Base-by-base conservation (phyloP, 2,797 vertebrate genomes). In the Luscinia megarhynchos region DNA sequence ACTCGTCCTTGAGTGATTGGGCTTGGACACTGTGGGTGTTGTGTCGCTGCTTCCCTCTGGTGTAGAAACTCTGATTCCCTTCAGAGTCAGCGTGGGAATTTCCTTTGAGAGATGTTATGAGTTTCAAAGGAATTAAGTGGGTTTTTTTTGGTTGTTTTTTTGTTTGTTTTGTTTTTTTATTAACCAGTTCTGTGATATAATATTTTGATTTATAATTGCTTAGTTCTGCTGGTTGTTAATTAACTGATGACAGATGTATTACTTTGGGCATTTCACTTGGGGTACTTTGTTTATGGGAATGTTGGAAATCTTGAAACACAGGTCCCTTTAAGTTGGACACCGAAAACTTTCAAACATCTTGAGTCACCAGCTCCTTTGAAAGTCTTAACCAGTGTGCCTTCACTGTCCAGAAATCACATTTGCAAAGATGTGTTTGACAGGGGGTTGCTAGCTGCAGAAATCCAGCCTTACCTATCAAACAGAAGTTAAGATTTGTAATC, bases 21-120 rank as follows among this genome's bases (percentile, higher is more conserved):
- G 54, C 34, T 9, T 2, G 1, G 41, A 4, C 24, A 18, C 24
- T 3, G 5, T 27, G 59, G 67, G 7, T 69, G 32, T 36, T 0
- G 0, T 12, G 9, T n/a, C 68, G 20, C 43, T 58, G 22, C 72
- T 91, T 55, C 26, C n/a, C 26, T 27, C 29, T 62, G 20, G 12
- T 58, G 68, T 46, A 78, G 64, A 87, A 90, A 64, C n/a, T 82
- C 43, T 17, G 18, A 54, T 67, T 80, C 30, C 43, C 74, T 73
- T 48, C 43, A 53, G 18, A 89, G 51, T 50, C 72, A 24, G 8
- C 20, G 19, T 45, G 69, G 41, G 50, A 89, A 54, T 77, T 74
- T 86, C 67, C 68, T 89, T 75, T 15, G 41, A 36, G 38, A 14
- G 29, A 38, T 6, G 10, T 30, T 66, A 9, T 19, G 9, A 23